These are phyloP conservation scores for Aix galericulata DNA, from an alignment of 2,113 vertebrate species.

Conservation along the genomic window DNA sequence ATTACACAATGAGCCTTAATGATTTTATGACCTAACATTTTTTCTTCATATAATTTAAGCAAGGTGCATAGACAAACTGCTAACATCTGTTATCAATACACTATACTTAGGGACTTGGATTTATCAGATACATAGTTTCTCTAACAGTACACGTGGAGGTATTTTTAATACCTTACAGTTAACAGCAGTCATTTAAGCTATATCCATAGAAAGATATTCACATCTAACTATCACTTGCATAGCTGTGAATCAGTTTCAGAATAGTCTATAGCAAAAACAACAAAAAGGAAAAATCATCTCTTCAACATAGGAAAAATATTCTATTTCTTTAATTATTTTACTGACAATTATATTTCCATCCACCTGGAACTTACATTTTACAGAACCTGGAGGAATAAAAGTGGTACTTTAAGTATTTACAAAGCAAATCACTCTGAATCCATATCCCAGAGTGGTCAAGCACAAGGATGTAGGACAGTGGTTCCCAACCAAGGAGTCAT, in stretches of 20 bases:
- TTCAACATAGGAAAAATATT: background rate
- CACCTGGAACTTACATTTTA: background rate
- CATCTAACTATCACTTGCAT: background rate
- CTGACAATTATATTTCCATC: background rate
- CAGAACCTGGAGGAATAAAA: background rate
- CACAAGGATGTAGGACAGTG: background rate
- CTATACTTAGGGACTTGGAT: background rate
- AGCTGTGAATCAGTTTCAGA: constrained; percentile 35
- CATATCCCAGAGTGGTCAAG: background rate
- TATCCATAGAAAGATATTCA: background rate
- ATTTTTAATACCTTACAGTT: constrained; percentile 17
- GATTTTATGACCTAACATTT: constrained; percentile 56
- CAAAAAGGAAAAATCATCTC: background rate
- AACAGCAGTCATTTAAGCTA: constrained; percentile 34
- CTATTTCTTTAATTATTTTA: background rate
- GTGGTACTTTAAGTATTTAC: background rate
- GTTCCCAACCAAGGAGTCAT: background rate
- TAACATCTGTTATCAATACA: constrained; percentile 52
- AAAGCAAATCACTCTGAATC: constrained; percentile 15
- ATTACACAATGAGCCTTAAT: constrained; percentile 40
- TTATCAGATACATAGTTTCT: constrained; percentile 36
- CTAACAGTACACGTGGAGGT: background rate
- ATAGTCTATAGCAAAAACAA: background rate
- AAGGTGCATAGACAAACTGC: constrained; percentile 3
- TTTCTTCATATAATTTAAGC: constrained; percentile 34